Base-by-base conservation (phyloP, 2,113 vertebrate genomes). In the Barnardius zonarius region DNA sequence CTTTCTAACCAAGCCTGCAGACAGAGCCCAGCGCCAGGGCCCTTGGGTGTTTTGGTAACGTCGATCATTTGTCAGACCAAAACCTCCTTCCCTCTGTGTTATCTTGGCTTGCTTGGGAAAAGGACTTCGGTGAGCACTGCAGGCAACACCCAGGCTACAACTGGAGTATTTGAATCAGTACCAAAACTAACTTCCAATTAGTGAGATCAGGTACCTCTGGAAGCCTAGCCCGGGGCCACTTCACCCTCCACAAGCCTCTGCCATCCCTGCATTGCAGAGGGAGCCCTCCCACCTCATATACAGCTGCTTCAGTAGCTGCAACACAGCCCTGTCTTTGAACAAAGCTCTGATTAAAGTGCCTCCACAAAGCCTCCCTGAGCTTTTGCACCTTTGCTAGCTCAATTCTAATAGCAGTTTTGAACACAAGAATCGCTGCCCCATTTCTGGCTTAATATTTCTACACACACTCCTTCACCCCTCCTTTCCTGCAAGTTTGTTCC, bases 101-200 rank as follows among this genome's bases (percentile, higher is more conserved):
- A 77, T 63, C 92, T 81, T 51, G 43, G 43, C 76, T 95, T 4
- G 0, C 61, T 63, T 51, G 86, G 79, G 92, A 92, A 83, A 92
- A 93, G 77, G 46, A 82, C 67, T 87, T 23, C 0, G 0, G 73
- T 1, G 0, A 22, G 90, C 64, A 64, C 28, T 1, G 1, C 3
- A 2, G 74, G 87, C 86, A 97, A 94, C 94, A 94, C 89, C 88
- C 88, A 78, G 57, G 55, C 83, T 68, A 30, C 39, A 91, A 75
- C 33, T 2, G 61, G 31, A 87, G 62, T 11, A 25, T 85, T 72
- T 96, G 96, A 96, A 95, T 64, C 6, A 1, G 69, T 39, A 92
- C 95, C 95, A 93, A 95, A 91, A 93, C 91, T 87, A 91, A 95
- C 94, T 96, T 87, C 86, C 89, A 91, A 2, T 27, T 27, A 78